phyloP scores from a whole-genome alignment of 2,888 invertebrate genomes.

The Tipula helvola region DNA sequence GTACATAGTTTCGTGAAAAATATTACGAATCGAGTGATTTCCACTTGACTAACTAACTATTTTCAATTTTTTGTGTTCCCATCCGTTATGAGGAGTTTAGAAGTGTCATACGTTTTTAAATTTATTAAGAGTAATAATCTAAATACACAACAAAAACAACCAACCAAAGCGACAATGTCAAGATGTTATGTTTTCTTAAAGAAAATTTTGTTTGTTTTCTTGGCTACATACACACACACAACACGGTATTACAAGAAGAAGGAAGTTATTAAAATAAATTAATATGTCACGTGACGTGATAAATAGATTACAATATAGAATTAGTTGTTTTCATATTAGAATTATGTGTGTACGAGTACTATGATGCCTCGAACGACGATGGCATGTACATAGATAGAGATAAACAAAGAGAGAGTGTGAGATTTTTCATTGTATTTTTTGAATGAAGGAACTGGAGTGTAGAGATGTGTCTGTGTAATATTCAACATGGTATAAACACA shows the following conservation, averaged over 20 bases:
- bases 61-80: background rate
- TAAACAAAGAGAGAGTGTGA: background rate
- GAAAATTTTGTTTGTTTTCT: background rate
- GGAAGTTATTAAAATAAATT: conserved; percentile 4
- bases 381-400: background rate
- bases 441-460: background rate
- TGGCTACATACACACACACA: background rate
- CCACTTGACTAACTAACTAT: background rate
- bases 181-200: background rate
- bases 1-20: background rate
- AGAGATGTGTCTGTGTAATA: background rate
- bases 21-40: background rate
- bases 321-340: background rate
- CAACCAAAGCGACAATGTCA: background rate
- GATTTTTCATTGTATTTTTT: background rate
- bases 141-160: background rate
- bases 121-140: background rate
- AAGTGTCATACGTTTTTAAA: background rate
- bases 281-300: background rate
- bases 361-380: background rate
- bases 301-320: background rate
- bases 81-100: background rate
- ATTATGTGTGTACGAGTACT: background rate
- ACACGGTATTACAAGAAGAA: background rate
- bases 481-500: background rate